Conservation (phyloP, 2,797 vertebrate species). For the Sebastes vulpes region DNA sequence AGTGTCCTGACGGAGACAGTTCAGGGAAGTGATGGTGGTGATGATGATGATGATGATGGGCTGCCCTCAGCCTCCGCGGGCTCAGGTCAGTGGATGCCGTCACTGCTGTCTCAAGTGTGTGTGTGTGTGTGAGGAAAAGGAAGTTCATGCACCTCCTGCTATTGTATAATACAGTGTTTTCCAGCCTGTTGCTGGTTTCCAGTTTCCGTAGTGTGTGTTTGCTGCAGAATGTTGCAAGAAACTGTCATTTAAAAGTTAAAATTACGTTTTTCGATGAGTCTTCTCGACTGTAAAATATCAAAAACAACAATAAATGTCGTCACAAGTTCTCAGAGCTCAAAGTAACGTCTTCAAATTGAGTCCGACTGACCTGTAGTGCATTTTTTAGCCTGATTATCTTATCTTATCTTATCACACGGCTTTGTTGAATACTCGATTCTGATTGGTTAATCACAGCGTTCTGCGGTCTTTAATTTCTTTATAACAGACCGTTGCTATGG, state of each 20-base stretch:
- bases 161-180: conserved; percentile 1
- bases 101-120: background rate
- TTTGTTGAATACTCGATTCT: no score
- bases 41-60: conserved; percentile 28
- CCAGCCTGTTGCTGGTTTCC: background rate
- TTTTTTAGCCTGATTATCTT: background rate
- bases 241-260: background rate
- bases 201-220: background rate
- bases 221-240: background rate
- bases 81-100: conserved; percentile 77
- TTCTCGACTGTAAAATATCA: background rate
- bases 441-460: no score
- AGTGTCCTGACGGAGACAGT: background rate
- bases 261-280: accelerated
- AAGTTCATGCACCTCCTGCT: background rate
- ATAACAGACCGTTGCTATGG: no score
- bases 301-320: background rate
- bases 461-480: no score
- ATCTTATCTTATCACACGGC: no score
- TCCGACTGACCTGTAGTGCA: background rate
- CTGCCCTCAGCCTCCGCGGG: conserved; percentile 30
- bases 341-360: background rate
- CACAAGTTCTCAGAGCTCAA: no score
- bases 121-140: background rate
- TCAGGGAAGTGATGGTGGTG: background rate